Conservation (phyloP, 1,140 invertebrate genomes). For the Camponotus pennsylvanicus region DNA sequence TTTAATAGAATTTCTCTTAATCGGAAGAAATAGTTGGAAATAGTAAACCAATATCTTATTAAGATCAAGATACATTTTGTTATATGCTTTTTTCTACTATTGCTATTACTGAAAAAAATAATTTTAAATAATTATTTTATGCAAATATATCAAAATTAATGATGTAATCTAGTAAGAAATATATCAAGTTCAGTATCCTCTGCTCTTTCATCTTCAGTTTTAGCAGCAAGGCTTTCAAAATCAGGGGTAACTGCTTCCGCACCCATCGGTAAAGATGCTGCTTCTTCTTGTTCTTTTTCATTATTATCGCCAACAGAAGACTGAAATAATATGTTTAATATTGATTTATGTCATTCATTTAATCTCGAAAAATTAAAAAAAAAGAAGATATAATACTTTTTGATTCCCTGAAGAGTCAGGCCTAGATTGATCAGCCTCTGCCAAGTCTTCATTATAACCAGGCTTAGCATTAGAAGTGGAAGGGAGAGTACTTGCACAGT, state of each 20-base stretch:
- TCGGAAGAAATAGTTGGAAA: conserved; percentile 10
- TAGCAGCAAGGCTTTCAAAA: conserved; percentile 57
- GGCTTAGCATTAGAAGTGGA: conserved; percentile 65
- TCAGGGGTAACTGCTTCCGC: conserved; percentile 54
- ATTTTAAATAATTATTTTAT: conserved; percentile 26
- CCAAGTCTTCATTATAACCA: conserved; percentile 85
- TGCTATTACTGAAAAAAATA: not conserved
- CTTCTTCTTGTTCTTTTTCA: conserved; percentile 67
- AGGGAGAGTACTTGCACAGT: conserved; percentile 58
- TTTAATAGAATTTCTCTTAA: conserved; percentile 28
- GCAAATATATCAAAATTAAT: conserved; percentile 51
- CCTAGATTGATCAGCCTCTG: conserved; percentile 86
- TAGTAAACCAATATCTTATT: conserved; percentile 10
- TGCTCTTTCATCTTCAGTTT: conserved; percentile 71
- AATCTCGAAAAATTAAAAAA: not conserved
- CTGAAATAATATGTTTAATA: conserved; percentile 43
- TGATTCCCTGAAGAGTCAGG: conserved; percentile 78
- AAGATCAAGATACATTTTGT: not conserved
- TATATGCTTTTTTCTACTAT: conserved; percentile 8
- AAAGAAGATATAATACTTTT: conserved; percentile 70
- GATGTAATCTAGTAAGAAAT: conserved; percentile 70
- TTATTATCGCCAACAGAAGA: conserved; percentile 46
- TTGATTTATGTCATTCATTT: not conserved
- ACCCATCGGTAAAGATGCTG: conserved; percentile 54
- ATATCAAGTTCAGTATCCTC: conserved; percentile 70